Conservation (phyloP, 2,113 vertebrate species). For the Euleptes europaea region DNA sequence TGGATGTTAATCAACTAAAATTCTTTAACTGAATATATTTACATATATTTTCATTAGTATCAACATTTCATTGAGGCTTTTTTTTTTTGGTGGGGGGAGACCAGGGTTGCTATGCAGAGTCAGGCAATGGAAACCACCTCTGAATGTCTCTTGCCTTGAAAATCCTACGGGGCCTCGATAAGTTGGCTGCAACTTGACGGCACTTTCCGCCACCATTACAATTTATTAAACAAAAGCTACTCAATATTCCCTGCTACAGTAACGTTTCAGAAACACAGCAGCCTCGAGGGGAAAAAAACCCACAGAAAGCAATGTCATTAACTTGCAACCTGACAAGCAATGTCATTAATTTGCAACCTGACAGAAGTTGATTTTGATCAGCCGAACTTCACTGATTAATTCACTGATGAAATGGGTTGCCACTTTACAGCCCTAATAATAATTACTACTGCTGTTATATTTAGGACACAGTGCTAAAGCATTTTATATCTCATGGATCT, state of each 20-base stretch:
- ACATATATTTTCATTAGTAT: too few species aligned
- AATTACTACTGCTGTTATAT: background rate
- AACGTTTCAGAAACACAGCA: background rate
- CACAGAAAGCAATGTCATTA: too few species aligned
- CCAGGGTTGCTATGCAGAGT: too few species aligned
- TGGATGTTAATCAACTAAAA: background rate
- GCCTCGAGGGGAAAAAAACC: too few species aligned
- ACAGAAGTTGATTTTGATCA: background rate
- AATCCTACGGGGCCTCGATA: too few species aligned
- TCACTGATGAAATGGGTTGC: background rate
- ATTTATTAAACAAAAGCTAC: background rate
- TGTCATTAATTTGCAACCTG: background rate
- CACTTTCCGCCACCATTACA: too few species aligned
- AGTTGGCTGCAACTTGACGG: too few species aligned
- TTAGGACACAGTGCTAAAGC: background rate
- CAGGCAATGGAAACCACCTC: too few species aligned
- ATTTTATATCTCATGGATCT: background rate
- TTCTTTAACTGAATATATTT: background rate
- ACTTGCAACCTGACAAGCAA: too few species aligned
- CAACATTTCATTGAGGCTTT: too few species aligned
- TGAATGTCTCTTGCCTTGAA: too few species aligned
- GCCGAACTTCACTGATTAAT: background rate
- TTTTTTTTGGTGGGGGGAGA: too few species aligned
- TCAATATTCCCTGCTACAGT: background rate
- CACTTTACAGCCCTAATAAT: background rate